Conservation (phyloP, 2,113 vertebrate species). For the Ciconia stormi region DNA sequence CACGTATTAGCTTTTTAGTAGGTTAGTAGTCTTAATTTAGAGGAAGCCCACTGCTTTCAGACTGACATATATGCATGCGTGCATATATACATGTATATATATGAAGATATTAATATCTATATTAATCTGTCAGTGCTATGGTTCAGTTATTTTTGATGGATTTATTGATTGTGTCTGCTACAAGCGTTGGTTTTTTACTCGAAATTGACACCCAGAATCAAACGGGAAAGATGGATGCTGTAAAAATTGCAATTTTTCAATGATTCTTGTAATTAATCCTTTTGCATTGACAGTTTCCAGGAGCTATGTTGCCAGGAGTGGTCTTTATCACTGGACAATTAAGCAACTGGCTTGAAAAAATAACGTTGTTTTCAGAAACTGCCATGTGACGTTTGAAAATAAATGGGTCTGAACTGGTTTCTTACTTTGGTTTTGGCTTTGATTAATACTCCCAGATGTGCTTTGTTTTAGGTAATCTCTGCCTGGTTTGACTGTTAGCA, state of each 20-base stretch:
- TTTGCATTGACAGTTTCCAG: conserved; percentile 25
- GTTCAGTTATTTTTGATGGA: conserved; percentile 50
- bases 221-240: neutral
- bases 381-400: neutral
- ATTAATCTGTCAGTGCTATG: conserved; percentile 21
- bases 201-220: conserved; percentile 19
- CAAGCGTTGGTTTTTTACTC: neutral
- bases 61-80: rapidly evolving
- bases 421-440: conserved; percentile 12
- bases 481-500: neutral
- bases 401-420: neutral
- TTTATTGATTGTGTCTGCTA: conserved; percentile 54
- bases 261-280: conserved; percentile 49
- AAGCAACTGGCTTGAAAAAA: conserved; percentile 28
- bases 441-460: neutral
- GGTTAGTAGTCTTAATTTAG: neutral
- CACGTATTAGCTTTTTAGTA: neutral
- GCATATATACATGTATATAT: neutral
- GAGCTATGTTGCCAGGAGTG: conserved; percentile 3
- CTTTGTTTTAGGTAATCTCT: neutral
- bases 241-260: conserved; percentile 31
- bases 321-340: conserved; percentile 45
- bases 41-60: neutral
- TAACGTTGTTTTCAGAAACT: neutral
- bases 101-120: neutral